Base-by-base conservation (phyloP, 2,888 invertebrate species). In the Pammene fasciana region DNA sequence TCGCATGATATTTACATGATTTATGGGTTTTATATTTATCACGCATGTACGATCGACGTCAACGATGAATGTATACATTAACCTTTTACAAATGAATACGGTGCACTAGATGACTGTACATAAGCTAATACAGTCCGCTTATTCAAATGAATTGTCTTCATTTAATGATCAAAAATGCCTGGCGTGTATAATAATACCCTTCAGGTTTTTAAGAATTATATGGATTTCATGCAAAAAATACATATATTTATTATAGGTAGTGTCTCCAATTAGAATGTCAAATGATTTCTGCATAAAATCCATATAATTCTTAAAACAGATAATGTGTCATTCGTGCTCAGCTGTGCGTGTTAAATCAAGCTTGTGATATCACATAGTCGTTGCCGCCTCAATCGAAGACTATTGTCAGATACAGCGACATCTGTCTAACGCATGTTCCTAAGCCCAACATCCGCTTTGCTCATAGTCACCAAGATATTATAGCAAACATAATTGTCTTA, bases 401-500 rank as follows among this genome's bases (percentile, higher is more conserved):
- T 46, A 48, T 45, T 62, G 67, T 48, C 61, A 41, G 48, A 54
- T 46, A 46, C 67, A 55, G 61, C 61, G 38, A 62, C 46, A 67
- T 62, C 67, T 67, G 67, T 61, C 41, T 26, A 14, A 55, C 41
- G 67, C 67, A 55, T 48, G 52, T 56, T 38, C 46, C 26, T 48
- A 41, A 62, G 43, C 26, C 61, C 13, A 48, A 62, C 38, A 48
- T 26, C 61, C 18, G 55, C n/a, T 45, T 11, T 61, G 26, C 46
- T 55, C 52, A 5, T 52, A 52, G 36, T 16, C 38, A 18, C 16
- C 50, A 41, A 38, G 13, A 41, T 50, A 61, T 18, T 8, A 50
- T 50, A 50, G 10, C 50, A 46, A 48, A 34, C 11, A 18, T 50
- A 18, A 50, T 5, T 10, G 11, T 1, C 4, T 26, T 10, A 11